A percentile compares a stretch with the other conserved stretches of the same genome.
Conservation (phyloP, 2,888 invertebrate species). For the Acleris sparsana region DNA sequence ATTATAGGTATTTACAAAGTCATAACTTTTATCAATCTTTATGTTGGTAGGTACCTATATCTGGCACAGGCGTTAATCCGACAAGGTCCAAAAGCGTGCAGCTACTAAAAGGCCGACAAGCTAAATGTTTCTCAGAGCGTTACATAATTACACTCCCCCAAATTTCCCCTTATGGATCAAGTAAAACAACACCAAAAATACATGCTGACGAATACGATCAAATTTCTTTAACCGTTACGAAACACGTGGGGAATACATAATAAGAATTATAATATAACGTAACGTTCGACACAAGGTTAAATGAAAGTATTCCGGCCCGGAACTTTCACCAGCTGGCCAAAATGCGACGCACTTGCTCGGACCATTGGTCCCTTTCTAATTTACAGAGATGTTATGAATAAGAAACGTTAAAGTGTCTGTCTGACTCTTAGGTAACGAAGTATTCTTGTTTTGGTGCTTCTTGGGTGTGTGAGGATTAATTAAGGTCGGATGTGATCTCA, state of each 20-base stretch:
- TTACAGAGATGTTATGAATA: constrained; percentile 11
- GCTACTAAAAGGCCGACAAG: not conserved
- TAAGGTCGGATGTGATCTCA: too few species aligned
- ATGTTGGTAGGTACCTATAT: too few species aligned
- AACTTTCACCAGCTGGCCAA: constrained; percentile 58
- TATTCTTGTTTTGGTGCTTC: too few species aligned
- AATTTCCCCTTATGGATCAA: constrained; percentile 8
- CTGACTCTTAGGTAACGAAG: too few species aligned
- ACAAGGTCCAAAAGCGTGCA: too few species aligned
- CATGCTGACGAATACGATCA: constrained; percentile 12
- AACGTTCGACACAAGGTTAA: constrained; percentile 70
- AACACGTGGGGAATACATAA: constrained; percentile 43
- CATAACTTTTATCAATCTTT: too few species aligned
- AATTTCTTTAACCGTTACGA: constrained; percentile 45
- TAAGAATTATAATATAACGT: constrained; percentile 55
- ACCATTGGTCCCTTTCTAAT: constrained; percentile 45
- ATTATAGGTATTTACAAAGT: too few species aligned
- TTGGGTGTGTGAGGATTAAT: too few species aligned
- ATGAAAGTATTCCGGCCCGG: constrained; percentile 63
- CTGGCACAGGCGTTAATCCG: too few species aligned
- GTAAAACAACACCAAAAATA: constrained; percentile 6
- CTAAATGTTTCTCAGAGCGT: not conserved
- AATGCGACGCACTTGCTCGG: constrained; percentile 44
- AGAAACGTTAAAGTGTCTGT: not conserved
- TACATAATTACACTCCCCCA: not conserved